phyloP scores from a whole-genome alignment of 2,888 invertebrate species.

The Mechanitis messenoides region DNA sequence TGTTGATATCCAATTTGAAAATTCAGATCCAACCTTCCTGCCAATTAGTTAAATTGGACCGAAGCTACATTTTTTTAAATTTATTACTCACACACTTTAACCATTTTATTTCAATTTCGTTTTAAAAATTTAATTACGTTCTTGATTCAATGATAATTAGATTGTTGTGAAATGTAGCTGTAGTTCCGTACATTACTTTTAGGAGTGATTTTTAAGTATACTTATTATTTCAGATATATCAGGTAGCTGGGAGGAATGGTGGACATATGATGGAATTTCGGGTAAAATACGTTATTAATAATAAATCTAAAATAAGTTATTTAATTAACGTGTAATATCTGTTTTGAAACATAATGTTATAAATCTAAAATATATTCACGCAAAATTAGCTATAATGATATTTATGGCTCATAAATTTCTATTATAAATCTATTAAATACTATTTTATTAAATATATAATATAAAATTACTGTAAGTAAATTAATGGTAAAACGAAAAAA shows the following conservation, averaged over 20 bases:
- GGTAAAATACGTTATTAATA: slow-evolving; percentile 61
- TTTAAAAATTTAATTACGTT: background rate
- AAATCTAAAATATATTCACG: no score
- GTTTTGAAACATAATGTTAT: no score
- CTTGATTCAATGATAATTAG: no score
- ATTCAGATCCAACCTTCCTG: background rate
- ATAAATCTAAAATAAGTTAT: no score
- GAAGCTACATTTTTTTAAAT: background rate
- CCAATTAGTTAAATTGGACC: slow-evolving; percentile 4
- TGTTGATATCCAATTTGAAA: background rate
- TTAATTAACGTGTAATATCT: no score
- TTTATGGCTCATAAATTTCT: background rate
- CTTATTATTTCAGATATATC: slow-evolving; percentile 78
- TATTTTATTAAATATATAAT: no score
- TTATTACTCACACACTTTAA: slow-evolving; percentile 1
- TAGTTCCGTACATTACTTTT: no score
- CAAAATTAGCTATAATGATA: no score
- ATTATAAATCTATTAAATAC: background rate
- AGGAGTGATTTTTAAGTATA: slow-evolving; percentile 4
- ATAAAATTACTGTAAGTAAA: slow-evolving; percentile 5
- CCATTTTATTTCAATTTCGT: background rate
- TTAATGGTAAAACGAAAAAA: no score
- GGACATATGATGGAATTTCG: slow-evolving; percentile 91
- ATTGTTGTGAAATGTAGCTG: no score
- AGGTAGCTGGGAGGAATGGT: slow-evolving; percentile 92